These are phyloP conservation scores for Centroberyx gerrardi DNA, from an alignment of 2,797 vertebrate species.

Conservation along the genomic window DNA sequence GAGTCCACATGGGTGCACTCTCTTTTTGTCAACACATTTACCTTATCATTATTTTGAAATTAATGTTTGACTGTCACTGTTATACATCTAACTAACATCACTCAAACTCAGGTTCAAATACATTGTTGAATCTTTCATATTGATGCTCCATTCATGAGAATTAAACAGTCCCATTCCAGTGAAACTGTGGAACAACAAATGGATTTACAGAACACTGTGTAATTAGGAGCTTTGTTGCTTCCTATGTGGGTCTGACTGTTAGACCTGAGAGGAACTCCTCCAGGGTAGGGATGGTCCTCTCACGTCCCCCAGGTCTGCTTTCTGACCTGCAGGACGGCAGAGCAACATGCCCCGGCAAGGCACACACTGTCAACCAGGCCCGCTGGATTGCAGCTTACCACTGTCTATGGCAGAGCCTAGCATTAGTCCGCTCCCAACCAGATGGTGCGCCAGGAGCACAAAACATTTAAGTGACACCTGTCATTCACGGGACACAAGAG, in stretches of 20 bases:
- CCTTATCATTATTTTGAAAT: background rate
- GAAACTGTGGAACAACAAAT: conserved; percentile 5
- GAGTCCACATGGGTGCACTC: no score
- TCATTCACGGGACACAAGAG: conserved; percentile 60
- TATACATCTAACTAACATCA: background rate
- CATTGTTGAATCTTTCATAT: background rate
- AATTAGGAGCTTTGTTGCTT: conserved; percentile 46
- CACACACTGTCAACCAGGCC: conserved; percentile 4
- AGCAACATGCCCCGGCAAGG: conserved; percentile 52
- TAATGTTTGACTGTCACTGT: rapidly evolving
- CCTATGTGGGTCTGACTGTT: conserved; percentile 25
- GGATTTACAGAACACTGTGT: conserved; percentile 20
- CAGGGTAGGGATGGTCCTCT: conserved; percentile 52
- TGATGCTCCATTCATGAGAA: background rate
- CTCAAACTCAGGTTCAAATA: background rate
- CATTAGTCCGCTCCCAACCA: conserved; percentile 58
- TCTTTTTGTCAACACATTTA: background rate
- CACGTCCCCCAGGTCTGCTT: conserved; percentile 45
- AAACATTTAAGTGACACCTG: conserved; percentile 67
- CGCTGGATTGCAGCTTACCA: conserved; percentile 25
- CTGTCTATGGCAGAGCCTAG: conserved; percentile 33
- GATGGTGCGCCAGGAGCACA: conserved; percentile 62
- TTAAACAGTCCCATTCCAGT: conserved; percentile 1
- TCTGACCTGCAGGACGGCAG: conserved; percentile 27
- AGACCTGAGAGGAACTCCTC: conserved; percentile 63